Evolutionary conservation across 2,797 vertebrate species (phyloP), one percentile per base, ranked within the genome.

Genomic region (Nasua narica): DNA sequence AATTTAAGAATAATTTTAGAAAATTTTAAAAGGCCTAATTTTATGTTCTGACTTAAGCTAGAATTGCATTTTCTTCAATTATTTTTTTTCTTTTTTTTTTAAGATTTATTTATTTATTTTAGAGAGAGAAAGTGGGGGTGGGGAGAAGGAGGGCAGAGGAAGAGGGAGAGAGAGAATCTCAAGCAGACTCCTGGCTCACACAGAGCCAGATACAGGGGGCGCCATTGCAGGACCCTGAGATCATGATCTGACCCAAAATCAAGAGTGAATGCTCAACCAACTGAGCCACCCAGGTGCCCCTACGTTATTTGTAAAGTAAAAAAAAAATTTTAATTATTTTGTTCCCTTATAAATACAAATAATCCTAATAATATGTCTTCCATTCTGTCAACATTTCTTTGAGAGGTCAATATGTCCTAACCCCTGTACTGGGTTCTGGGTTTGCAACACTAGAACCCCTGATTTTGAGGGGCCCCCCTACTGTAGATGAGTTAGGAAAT

Each of bases 41-140:
- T 79, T 74, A 65, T 29, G 15, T 65, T 93, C 25, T 43, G 69
- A 84, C 91, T 97, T 93, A 88, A 81, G 35, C 43, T 92, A 48
- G 48, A 94, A 79, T 60, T 69, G 1, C 2, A 62, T 19, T 90
- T 72, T 87, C 9, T 70, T 46, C 78, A 87, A 50, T 79, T 77
- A 54, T 52, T 67, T 67, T 67, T 67, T 67, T n/a, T n/a, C n/a
- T n/a, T 67, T 35, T 67, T 35, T 67, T 18, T 19, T 35, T 19
- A 65, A 19, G 7, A 35, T 67, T 67, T 19, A 19, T 10, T 35
- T 10, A 35, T 67, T 67, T 67, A 67, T 67, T 67, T 67, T 19
- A 67, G 60, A 62, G 60, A 62, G 29, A 60, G 62, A 65, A 13
- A 60, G 27, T 60, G 15, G 15, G 32, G 14, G 62, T 35, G n/a